Base-by-base conservation (phyloP, 1,140 invertebrate species). In the Hormaphis cornu region DNA sequence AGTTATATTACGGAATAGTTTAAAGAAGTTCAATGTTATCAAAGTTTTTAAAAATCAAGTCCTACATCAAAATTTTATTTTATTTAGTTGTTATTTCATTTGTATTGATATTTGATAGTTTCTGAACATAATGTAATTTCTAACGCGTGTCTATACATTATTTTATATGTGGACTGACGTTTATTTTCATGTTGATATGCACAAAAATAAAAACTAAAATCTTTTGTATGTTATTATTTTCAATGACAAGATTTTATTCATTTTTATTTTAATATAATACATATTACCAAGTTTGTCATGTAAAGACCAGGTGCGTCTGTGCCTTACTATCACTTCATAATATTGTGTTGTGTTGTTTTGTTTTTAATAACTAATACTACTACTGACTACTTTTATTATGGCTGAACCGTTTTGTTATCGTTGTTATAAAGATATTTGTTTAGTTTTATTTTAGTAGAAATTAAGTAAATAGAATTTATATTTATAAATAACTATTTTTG, bases 391-490 rank as follows among this genome's bases (percentile, higher is more conserved):
- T 56, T 37, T 10, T 22, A 28, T 53, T 52, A 56, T 56, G 6
- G 14, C 18, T 46, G 28, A 50, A 46, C 8, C n/a, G 0, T 48
- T 66, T 66, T 48, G 28, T 66, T 66, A 16, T 66, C 50, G 24
- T 63, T 63, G 24, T 63, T 63, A 20, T 66, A 66, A 66, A 66
- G 26, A 44, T 33, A 50, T 66, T 66, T 48, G 61, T 66, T 61
- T 48, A 48, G 35, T 24, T 50, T 48, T 50, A 56, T 56, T 56
- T 56, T 56, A 20, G 33, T 56, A 63, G 59, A 63, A 8, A 40
- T 7, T 20, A 63, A 48, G 2, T 59, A 59, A 46, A 26, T 30
- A 66, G 35, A 33, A 30, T 20, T 42, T 61, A 61, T 66, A 30
- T 46, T 20, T 46, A 59, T 66, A 48, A 20, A 14, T 50, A 22